Conservation (phyloP, 2,888 invertebrate species). For the Cataglyphis albicans region DNA sequence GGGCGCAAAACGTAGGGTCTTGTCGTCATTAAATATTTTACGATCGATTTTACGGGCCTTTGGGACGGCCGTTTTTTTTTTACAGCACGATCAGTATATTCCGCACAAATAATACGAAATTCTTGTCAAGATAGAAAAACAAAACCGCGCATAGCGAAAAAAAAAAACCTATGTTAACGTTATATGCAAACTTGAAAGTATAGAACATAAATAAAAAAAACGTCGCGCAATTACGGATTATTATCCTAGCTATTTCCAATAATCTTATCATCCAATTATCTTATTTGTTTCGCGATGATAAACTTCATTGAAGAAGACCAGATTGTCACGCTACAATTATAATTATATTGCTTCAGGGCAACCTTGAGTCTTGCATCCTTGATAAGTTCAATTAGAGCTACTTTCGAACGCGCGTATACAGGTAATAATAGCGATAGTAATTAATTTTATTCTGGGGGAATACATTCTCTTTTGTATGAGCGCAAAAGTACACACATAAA, state of each 20-base stretch:
- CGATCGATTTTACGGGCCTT: conserved; percentile 75
- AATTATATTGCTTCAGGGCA: background rate
- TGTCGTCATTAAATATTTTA: conserved; percentile 78
- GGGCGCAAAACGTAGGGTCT: conserved; percentile 61
- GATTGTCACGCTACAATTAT: background rate
- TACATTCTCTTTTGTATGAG: background rate
- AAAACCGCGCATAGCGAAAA: conserved; percentile 17
- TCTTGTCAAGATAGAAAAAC: conserved; percentile 59
- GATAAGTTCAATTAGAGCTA: background rate
- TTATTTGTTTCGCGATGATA: conserved; percentile 7
- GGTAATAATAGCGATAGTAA: background rate
- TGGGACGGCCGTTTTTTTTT: conserved; percentile 54
- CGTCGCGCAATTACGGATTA: background rate
- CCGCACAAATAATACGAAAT: conserved; percentile 64
- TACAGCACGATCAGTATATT: conserved; percentile 62
- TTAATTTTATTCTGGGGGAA: background rate
- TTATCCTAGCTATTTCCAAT: background rate
- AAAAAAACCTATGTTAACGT: background rate
- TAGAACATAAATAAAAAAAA: background rate
- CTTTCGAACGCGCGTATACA: background rate
- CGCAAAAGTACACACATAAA: background rate
- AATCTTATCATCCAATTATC: conserved; percentile 23
- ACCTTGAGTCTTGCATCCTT: background rate
- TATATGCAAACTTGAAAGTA: background rate
- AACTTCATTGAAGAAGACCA: background rate